phyloP scores from a whole-genome alignment of 1,140 invertebrate species.

The Drosophila parvula region DNA sequence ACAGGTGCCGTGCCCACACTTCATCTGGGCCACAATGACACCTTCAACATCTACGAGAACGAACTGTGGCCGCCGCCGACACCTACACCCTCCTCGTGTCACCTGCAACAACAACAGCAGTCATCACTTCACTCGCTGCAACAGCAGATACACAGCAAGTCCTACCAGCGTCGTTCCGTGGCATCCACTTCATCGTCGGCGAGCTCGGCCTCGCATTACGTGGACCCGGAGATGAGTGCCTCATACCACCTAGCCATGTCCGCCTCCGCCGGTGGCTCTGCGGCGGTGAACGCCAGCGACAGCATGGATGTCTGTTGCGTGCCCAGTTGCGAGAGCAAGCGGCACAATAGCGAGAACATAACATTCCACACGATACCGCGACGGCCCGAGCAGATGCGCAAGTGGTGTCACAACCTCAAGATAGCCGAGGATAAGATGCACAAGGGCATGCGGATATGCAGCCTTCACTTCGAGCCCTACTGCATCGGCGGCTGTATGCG shows the following conservation, averaged over 20 bases:
- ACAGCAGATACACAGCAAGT: conserved; percentile 49
- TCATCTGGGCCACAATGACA: conserved; percentile 78
- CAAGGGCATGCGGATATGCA: conserved; percentile 78
- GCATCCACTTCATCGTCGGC: conserved; percentile 71
- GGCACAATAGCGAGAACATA: conserved; percentile 76
- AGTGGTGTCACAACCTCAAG: conserved; percentile 80
- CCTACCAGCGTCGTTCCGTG: conserved; percentile 66
- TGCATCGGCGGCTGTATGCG: conserved; percentile 83
- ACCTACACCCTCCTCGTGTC: conserved; percentile 46
- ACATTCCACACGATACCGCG: conserved; percentile 81
- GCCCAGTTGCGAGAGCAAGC: conserved; percentile 75
- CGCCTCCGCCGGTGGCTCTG: conserved; percentile 24
- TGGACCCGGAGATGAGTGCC: conserved; percentile 55
- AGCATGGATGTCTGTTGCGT: conserved; percentile 77
- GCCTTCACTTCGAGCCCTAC: conserved; percentile 75
- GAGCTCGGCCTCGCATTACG: conserved; percentile 67
- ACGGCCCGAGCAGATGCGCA: conserved; percentile 74
- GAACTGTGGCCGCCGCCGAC: conserved; percentile 74
- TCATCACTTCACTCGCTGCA: conserved; percentile 39
- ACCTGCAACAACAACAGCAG: conserved; percentile 44
- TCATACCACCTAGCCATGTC: conserved; percentile 56
- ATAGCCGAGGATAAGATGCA: conserved; percentile 75
- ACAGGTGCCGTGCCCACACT: conserved; percentile 75
- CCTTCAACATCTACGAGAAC: conserved; percentile 80
- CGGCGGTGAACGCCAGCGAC: conserved; percentile 56